Conservation (phyloP, 2,888 invertebrate species). For the Plagodis pulveraria region DNA sequence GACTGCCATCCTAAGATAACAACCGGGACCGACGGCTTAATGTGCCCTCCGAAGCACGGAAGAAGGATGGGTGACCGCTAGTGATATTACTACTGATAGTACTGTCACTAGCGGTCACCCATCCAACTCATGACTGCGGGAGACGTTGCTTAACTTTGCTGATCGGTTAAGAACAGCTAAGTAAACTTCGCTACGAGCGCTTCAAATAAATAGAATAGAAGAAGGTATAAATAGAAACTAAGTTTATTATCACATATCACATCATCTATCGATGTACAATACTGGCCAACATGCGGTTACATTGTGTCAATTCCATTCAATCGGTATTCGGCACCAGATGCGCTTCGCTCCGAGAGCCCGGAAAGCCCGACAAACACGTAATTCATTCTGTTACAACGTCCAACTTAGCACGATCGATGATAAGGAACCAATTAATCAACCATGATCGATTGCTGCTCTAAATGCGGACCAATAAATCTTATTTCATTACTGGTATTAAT, state of each 20-base stretch:
- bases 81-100: too few species aligned
- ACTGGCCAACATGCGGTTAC: conserved; percentile 17
- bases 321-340: conserved; percentile 33
- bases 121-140: too few species aligned
- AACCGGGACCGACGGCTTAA: too few species aligned
- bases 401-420: conserved; percentile 40
- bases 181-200: too few species aligned
- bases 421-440: conserved; percentile 55
- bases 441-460: conserved; percentile 50
- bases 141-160: too few species aligned
- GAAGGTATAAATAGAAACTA: too few species aligned
- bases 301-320: conserved; percentile 35
- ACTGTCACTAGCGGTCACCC: too few species aligned
- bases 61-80: too few species aligned
- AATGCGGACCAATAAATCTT: conserved; percentile 38
- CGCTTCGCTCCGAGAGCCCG: conserved; percentile 7
- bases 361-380: conserved; percentile 31
- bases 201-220: too few species aligned
- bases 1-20: too few species aligned
- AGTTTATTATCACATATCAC: neutral
- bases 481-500: conserved; percentile 32
- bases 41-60: too few species aligned
- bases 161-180: too few species aligned
- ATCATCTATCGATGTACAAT: conserved; percentile 7
- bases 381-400: conserved; percentile 38